phyloP scores from a whole-genome alignment of 2,888 invertebrate species.

The Pollenia angustigena region DNA sequence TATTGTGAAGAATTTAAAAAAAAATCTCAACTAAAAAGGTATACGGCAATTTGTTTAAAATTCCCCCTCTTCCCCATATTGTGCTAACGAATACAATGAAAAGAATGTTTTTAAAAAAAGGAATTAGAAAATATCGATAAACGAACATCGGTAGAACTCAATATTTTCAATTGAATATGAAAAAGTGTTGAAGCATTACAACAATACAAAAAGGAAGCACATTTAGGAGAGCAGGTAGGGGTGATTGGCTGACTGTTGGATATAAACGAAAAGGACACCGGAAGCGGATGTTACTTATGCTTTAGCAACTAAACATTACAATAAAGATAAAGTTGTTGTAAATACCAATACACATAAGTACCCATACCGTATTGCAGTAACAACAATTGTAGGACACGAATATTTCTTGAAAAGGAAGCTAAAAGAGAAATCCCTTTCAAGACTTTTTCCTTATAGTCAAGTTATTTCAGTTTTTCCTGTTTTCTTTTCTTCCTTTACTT shows the following conservation, averaged over 20 bases:
- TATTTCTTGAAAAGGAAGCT: not conserved
- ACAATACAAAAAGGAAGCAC: not conserved
- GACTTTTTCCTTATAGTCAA: not conserved
- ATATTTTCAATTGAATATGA: constrained; percentile 28
- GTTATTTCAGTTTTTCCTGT: constrained; percentile 10
- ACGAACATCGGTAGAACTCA: constrained; percentile 9
- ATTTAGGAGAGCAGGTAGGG: not conserved
- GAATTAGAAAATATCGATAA: not conserved
- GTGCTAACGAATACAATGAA: constrained; percentile 12
- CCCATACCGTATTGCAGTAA: not conserved
- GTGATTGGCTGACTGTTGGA: not conserved
- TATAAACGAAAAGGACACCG: constrained; percentile 38
- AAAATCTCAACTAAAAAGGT: constrained; percentile 1
- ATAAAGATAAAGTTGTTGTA: constrained; percentile 19
- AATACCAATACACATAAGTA: not conserved
- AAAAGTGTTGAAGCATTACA: constrained; percentile 20
- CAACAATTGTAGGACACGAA: not conserved
- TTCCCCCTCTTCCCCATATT: not conserved
- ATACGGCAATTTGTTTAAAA: not conserved
- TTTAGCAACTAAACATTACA: constrained; percentile 21
- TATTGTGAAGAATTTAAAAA: not conserved
- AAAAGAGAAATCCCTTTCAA: not conserved
- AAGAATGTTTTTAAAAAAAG: not conserved
- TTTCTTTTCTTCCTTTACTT: constrained; percentile 1
- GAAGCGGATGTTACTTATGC: constrained; percentile 58